These are phyloP conservation scores for Platycercus adscitus DNA, from an alignment of 2,113 vertebrate species.

Conservation along the genomic window DNA sequence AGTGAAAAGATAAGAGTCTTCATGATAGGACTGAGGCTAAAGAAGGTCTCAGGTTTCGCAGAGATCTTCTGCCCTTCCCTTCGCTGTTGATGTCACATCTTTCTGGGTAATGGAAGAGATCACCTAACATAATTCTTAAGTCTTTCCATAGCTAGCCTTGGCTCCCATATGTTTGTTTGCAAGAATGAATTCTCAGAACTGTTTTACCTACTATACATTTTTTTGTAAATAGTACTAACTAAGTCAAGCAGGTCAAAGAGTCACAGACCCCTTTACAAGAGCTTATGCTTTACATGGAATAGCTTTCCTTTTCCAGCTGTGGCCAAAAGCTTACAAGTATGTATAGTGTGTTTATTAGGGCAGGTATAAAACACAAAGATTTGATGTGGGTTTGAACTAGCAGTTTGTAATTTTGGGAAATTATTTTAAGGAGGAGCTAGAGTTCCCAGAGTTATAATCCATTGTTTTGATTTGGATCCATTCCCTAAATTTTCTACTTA, in stretches of 20 bases:
- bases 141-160: not conserved
- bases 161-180: not conserved
- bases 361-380: not conserved
- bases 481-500: not conserved
- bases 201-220: not conserved
- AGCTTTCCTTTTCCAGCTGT: not conserved
- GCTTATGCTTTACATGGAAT: not conserved
- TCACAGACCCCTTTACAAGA: not conserved
- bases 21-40: not conserved
- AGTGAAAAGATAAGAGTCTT: not conserved
- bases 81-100: not conserved
- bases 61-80: not conserved
- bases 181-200: not conserved
- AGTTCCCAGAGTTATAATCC: not conserved
- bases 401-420: not conserved
- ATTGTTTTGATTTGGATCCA: not conserved
- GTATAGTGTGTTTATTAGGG: not conserved
- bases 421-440: not conserved
- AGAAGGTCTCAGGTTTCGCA: not conserved
- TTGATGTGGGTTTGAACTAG: not conserved
- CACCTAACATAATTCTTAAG: not conserved
- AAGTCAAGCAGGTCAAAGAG: not conserved
- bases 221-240: not conserved
- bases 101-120: not conserved
- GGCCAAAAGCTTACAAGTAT: not conserved